Percentiles rank a stretch among this genome's conserved stretches.
phyloP scores from a whole-genome alignment of 2,113 vertebrate genomes.

The Syngnathoides biaculeatus region DNA sequence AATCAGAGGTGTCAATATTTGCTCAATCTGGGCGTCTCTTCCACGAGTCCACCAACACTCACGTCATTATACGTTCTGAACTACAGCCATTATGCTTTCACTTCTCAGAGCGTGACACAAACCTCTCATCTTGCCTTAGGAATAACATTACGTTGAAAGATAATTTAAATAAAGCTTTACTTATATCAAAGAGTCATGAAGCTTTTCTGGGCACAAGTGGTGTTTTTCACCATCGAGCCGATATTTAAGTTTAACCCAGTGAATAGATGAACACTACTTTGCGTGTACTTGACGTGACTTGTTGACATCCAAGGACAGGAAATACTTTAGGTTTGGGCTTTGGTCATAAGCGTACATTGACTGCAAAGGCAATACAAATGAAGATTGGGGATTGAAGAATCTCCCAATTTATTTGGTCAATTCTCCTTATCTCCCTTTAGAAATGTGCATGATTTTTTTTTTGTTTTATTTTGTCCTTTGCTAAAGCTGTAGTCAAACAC shows the following conservation, averaged over 20 bases:
- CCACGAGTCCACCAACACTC: conserved; percentile 39
- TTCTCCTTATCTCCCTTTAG: background rate
- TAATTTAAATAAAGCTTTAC: conserved; percentile 42
- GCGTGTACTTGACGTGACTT: conserved; percentile 16
- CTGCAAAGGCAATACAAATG: conserved; percentile 10
- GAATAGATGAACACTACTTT: conserved; percentile 2
- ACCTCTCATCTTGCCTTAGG: conserved; percentile 29
- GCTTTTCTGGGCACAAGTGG: conserved; percentile 57
- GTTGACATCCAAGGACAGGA: conserved; percentile 33
- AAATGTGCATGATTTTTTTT: too few relatives aligned
- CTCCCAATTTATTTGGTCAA: background rate
- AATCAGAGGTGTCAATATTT: conserved; percentile 57
- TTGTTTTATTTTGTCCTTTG: too few relatives aligned
- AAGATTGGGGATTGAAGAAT: conserved; percentile 20
- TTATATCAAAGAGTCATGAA: conserved; percentile 46
- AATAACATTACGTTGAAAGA: conserved; percentile 52
- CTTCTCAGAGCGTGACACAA: conserved; percentile 38
- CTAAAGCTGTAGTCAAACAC: too few relatives aligned
- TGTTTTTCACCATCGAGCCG: conserved; percentile 26
- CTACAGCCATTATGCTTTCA: conserved; percentile 51
- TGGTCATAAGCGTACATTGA: conserved; percentile 15
- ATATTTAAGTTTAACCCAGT: background rate
- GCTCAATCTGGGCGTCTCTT: conserved; percentile 35
- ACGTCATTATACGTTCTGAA: conserved; percentile 54
- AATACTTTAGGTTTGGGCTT: conserved; percentile 16